Evolutionary conservation across 2,888 invertebrate species (phyloP).

Genomic region (Chesias legatella): DNA sequence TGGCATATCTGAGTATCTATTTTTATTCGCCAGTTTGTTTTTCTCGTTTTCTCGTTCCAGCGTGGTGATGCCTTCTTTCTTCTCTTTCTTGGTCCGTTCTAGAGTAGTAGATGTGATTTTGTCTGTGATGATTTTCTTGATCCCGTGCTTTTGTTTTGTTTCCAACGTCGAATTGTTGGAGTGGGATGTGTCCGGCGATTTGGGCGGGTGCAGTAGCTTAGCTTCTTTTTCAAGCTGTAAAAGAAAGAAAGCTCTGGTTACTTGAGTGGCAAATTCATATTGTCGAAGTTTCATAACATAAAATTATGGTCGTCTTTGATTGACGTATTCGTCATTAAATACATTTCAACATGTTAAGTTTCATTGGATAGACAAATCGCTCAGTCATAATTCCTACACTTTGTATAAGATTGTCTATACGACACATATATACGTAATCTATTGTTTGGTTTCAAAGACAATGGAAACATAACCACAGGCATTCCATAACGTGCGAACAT

Average conservation of each 20-base stretch:
- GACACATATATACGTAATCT: constrained; percentile 31
- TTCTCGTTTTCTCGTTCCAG: constrained; percentile 75
- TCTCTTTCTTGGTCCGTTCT: constrained; percentile 73
- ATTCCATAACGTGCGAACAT: constrained; percentile 56
- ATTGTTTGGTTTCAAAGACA: constrained; percentile 47
- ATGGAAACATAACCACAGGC: constrained; percentile 50
- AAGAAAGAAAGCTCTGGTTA: constrained; percentile 16
- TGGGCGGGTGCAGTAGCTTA: constrained; percentile 66
- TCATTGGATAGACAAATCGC: constrained; percentile 1
- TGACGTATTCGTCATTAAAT: too few relatives aligned
- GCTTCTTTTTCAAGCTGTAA: constrained; percentile 77
- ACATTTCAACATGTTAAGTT: too few relatives aligned
- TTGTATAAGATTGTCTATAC: constrained; percentile 21
- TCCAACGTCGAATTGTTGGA: constrained; percentile 75
- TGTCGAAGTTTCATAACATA: too few relatives aligned
- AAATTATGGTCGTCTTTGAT: too few relatives aligned
- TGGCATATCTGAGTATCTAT: constrained; percentile 58
- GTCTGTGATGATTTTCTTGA: constrained; percentile 74
- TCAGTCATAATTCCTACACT: constrained; percentile 10
- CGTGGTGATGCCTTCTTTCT: constrained; percentile 61
- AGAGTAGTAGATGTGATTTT: constrained; percentile 70
- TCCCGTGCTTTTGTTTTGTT: constrained; percentile 71
- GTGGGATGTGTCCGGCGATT: constrained; percentile 65
- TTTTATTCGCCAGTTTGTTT: constrained; percentile 64
- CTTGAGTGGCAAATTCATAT: background rate